These are phyloP conservation scores for Drosophila ercepeae DNA, from an alignment of 1,140 invertebrate genomes.

Conservation along the genomic window DNA sequence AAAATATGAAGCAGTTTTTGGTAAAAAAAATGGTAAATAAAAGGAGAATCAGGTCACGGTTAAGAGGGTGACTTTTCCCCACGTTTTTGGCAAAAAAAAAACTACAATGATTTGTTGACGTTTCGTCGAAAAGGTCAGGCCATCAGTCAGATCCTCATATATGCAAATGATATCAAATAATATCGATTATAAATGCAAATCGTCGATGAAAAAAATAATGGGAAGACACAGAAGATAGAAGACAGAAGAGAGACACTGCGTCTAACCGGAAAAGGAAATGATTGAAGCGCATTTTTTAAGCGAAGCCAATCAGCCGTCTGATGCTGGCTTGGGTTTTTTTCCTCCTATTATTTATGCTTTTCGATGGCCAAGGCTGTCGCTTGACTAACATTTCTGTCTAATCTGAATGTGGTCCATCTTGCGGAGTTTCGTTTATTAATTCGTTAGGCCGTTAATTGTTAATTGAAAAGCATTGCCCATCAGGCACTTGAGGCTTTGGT, in stretches of 20 bases:
- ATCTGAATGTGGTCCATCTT: neutral
- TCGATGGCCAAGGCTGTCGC: slow-evolving; percentile 19
- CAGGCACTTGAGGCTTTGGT: slow-evolving; percentile 25
- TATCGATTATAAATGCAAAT: slow-evolving; percentile 67
- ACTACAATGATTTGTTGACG: too few relatives aligned
- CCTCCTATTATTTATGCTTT: slow-evolving; percentile 36
- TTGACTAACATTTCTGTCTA: slow-evolving; percentile 4
- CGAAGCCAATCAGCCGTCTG: slow-evolving; percentile 25
- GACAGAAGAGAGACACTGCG: slow-evolving; percentile 44
- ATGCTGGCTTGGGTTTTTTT: slow-evolving; percentile 17
- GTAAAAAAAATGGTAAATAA: too few relatives aligned
- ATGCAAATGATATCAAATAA: slow-evolving; percentile 64
- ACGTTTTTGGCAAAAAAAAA: too few relatives aligned
- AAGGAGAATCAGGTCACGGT: neutral
- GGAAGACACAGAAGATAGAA: too few relatives aligned
- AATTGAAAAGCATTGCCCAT: slow-evolving; percentile 38
- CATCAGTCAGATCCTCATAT: slow-evolving; percentile 37
- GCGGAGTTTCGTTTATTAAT: slow-evolving; percentile 15
- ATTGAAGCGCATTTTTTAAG: slow-evolving; percentile 56
- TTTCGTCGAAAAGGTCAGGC: slow-evolving; percentile 64
- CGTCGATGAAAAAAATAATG: slow-evolving; percentile 25
- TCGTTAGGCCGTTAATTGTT: slow-evolving; percentile 13
- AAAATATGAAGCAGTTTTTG: neutral
- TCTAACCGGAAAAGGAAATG: slow-evolving; percentile 79
- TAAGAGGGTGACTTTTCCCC: neutral